Percentiles rank a stretch among this genome's conserved stretches.
phyloP scores from a whole-genome alignment of 2,797 vertebrate genomes.

The Sebastes matsubarae region DNA sequence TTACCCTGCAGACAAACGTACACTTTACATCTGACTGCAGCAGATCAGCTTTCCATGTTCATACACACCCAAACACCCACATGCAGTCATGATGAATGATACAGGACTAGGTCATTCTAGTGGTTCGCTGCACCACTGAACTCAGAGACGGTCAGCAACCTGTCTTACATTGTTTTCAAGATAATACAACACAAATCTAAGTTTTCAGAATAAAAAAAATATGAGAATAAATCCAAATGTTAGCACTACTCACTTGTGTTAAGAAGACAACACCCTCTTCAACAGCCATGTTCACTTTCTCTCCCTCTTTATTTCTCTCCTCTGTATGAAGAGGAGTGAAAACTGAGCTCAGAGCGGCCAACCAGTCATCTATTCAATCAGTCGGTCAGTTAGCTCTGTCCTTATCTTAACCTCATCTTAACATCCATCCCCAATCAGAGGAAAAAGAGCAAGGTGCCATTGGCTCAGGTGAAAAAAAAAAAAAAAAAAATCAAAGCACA shows the following conservation, averaged over 20 bases:
- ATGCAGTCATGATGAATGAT: background rate
- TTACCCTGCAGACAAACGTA: background rate
- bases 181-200: background rate
- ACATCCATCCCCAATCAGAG: conserved; percentile 48
- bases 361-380: conserved; percentile 28
- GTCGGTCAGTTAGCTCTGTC: conserved; percentile 25
- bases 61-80: background rate
- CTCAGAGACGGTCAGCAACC: background rate
- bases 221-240: background rate
- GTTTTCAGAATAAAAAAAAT: background rate
- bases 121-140: background rate
- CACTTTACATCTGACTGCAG: background rate
- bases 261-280: conserved; percentile 71
- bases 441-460: conserved; percentile 45
- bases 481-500: conserved; percentile 1
- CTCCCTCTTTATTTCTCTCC: conserved; percentile 46
- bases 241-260: conserved; percentile 65
- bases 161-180: background rate
- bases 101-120: conserved; percentile 1
- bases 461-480: conserved; percentile 40
- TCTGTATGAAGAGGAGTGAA: conserved; percentile 52
- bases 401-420: conserved; percentile 47
- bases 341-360: conserved; percentile 63
- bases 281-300: conserved; percentile 70
- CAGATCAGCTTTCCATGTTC: conserved; percentile 6